These are phyloP conservation scores for Phylloscopus whistleri DNA, from an alignment of 2,113 vertebrate genomes.

Conservation along the genomic window DNA sequence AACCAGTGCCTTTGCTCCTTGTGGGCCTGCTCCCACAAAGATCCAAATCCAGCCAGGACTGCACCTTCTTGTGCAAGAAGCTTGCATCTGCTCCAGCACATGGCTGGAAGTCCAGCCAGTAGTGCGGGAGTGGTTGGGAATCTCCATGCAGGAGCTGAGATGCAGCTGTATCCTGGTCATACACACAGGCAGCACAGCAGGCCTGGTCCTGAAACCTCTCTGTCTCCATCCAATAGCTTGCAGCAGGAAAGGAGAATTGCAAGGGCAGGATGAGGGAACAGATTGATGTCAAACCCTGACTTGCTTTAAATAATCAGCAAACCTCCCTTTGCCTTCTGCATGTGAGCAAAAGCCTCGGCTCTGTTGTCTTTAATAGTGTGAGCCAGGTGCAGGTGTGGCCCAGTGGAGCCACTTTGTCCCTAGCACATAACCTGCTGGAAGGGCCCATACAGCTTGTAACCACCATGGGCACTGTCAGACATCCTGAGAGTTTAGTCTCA, in stretches of 20 bases:
- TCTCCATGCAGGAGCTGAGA: not conserved
- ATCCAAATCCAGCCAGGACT: not conserved
- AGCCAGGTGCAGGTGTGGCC: not conserved
- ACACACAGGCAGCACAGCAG: not conserved
- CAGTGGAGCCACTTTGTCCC: not conserved
- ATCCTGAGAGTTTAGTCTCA: not conserved
- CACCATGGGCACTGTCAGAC: not conserved
- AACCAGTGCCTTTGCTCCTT: not conserved
- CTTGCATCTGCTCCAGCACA: not conserved
- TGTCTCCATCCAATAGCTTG: not conserved
- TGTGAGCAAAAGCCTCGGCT: not conserved
- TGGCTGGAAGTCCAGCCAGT: not conserved
- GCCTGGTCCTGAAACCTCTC: not conserved
- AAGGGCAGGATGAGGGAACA: not conserved
- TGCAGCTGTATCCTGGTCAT: accelerated
- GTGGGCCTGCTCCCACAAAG: not conserved
- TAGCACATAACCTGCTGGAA: not conserved
- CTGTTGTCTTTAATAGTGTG: not conserved
- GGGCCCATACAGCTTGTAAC: not conserved
- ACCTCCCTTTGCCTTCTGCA: not conserved
- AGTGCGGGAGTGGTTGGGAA: not conserved
- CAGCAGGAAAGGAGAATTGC: not conserved
- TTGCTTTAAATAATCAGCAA: not conserved
- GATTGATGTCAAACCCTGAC: not conserved
- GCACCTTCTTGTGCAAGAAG: not conserved